Base-by-base conservation (phyloP, 2,113 vertebrate species). In the Thalassoma bifasciatum region DNA sequence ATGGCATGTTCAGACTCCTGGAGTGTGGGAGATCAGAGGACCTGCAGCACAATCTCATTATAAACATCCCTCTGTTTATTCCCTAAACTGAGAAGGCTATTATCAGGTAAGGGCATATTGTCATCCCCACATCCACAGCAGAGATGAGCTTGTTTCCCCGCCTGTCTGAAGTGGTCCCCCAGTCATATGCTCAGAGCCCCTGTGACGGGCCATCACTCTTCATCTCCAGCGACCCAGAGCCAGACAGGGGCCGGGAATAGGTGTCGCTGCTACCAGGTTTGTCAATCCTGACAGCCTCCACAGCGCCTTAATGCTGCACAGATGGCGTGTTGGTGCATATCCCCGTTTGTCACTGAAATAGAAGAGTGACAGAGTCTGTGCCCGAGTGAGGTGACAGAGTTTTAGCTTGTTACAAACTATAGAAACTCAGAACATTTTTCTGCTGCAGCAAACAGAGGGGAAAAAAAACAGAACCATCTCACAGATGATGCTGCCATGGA, bases 141-240 rank as follows among this genome's bases (percentile, higher is more conserved):
- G 76, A 86, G 85, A 88, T 64, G 81, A 76, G 82, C 79, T 79
- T 78, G 86, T 88, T 86, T 80, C 67, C 76, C 63, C 56, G 37
- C 40, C 66, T 23, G 52, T 86, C 77, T 51, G 54, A 70, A 66
- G 75, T 82, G 68, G 11, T 76, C 70, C 84, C 81, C 77, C 22
- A 70, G 87, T 86, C 78, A 72, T 75, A 72, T 26, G 71, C 81
- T 62, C 67, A 68, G 79, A 90, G 87, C 46, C 68, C 57, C 16
- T 75, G 79, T 89, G 87, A 88, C 87, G 86, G 87, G 88, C 87
- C 88, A 93, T 93, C 92, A 91, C 88, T 93, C 87, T 89, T 84
- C 88, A 91, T 91, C 87, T 90, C 60, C 81, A 57, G 80, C 80
- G 47, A 90, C 86, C 89, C 82, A 64, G 68, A 82, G 86, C 87